Conservation (phyloP, 2,888 invertebrate genomes). For the Epinotia bilunana region DNA sequence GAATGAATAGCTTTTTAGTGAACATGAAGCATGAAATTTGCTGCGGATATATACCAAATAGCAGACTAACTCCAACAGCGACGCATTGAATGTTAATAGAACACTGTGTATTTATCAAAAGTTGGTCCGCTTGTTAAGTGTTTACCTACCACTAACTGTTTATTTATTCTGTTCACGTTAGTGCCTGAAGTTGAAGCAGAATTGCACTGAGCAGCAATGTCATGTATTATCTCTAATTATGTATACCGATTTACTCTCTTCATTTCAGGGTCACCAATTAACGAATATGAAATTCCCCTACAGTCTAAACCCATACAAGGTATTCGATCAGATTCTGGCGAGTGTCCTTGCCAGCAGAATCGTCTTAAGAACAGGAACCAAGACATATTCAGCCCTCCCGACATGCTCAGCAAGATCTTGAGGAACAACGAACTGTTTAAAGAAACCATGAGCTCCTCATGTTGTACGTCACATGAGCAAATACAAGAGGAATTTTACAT, state of each 20-base stretch:
- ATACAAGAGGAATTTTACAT: constrained; percentile 66
- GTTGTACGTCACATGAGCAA: constrained; percentile 74
- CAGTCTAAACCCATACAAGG: constrained; percentile 45
- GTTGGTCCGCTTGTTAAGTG: constrained; percentile 7
- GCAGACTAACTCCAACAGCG: neutral
- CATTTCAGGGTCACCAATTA: constrained; percentile 45
- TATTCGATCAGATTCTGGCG: constrained; percentile 56
- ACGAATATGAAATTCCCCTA: constrained; percentile 36
- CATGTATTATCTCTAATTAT: neutral
- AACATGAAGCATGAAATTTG: neutral
- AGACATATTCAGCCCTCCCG: constrained; percentile 57
- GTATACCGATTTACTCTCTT: constrained; percentile 4
- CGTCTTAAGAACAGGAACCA: constrained; percentile 56
- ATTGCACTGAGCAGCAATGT: too few species aligned
- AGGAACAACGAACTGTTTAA: constrained; percentile 65
- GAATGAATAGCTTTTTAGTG: constrained; percentile 2
- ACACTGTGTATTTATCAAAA: constrained; percentile 7
- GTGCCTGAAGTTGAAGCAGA: too few species aligned
- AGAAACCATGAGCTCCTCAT: constrained; percentile 61
- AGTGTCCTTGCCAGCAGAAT: constrained; percentile 65
- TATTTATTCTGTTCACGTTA: too few species aligned
- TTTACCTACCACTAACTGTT: too few species aligned
- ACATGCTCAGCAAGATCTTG: constrained; percentile 67
- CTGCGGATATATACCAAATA: neutral
- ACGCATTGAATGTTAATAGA: neutral